phyloP scores from a whole-genome alignment of 2,888 invertebrate species.

The Acleris cristana region DNA sequence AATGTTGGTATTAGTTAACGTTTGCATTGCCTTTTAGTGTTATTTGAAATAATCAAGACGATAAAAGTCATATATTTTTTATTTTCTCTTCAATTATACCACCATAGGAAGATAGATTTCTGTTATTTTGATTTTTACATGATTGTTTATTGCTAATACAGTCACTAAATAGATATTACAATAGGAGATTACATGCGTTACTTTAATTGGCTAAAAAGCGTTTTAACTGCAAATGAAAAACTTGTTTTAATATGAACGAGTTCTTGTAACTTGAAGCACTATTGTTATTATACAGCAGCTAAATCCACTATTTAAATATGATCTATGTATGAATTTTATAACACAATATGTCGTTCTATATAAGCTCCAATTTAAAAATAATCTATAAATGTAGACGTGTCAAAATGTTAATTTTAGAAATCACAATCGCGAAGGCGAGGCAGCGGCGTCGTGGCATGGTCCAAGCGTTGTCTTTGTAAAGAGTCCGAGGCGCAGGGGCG shows the following conservation, averaged over 20 bases:
- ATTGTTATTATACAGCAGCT: slow-evolving; percentile 10
- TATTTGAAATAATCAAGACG: not conserved
- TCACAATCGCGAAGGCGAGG: no score
- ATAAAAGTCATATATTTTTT: slow-evolving; percentile 1
- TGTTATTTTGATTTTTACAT: slow-evolving; percentile 26
- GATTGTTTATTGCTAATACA: slow-evolving; percentile 21
- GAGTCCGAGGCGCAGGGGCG: no score
- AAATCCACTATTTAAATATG: slow-evolving; percentile 8
- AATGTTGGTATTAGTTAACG: no score
- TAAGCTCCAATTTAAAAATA: not conserved
- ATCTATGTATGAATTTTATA: slow-evolving; percentile 17
- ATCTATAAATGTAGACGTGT: no score
- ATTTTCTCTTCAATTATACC: slow-evolving; percentile 12
- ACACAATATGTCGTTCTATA: slow-evolving; percentile 9
- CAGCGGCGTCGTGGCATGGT: no score
- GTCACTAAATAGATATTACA: not conserved
- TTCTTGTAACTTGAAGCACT: no score
- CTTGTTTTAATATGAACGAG: no score
- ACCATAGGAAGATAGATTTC: slow-evolving; percentile 22
- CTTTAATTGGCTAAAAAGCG: not conserved
- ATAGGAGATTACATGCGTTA: not conserved
- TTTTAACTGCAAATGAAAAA: no score
- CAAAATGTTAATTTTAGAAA: no score
- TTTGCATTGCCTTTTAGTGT: no score
- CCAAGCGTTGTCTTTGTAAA: no score